A percentile compares a stretch with the other conserved stretches of the same genome.
These are phyloP conservation scores for Tetramorium bicarinatum DNA, from an alignment of 2,888 invertebrate species.

Conservation along the genomic window DNA sequence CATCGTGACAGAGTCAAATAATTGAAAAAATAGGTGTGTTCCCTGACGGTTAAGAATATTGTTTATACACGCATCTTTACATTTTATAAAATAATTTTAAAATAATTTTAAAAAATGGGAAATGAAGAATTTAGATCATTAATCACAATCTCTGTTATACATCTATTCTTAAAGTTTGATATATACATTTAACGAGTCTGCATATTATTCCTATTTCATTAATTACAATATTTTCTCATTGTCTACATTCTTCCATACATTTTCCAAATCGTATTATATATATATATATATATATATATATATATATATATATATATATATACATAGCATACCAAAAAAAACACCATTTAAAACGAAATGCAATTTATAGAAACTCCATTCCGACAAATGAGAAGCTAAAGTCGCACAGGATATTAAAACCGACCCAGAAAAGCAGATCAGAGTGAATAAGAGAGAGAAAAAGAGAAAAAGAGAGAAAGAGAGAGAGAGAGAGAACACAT, in stretches of 20 bases:
- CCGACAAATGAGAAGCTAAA: constrained; percentile 19
- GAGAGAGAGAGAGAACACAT: neutral
- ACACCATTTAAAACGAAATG: constrained; percentile 22
- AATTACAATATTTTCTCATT: constrained; percentile 15
- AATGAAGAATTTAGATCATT: neutral
- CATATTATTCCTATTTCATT: neutral
- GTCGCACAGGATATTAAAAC: constrained; percentile 27
- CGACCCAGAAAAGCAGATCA: constrained; percentile 16
- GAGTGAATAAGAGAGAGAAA: neutral
- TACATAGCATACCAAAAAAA: neutral
- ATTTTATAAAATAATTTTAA: neutral
- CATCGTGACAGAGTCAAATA: too few relatives aligned
- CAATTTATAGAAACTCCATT: constrained; percentile 15
- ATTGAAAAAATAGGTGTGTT: too few relatives aligned
- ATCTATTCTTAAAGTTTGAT: neutral
- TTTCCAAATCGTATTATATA: neutral
- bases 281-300: too few relatives aligned
- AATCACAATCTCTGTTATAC: neutral
- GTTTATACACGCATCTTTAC: neutral
- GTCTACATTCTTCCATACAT: neutral
- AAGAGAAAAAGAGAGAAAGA: neutral
- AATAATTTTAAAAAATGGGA: neutral
- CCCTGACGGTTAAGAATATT: neutral
- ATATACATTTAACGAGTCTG: neutral
- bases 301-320: too few relatives aligned